Conservation (phyloP, 2,888 invertebrate species). For the Eristalis intricaria region DNA sequence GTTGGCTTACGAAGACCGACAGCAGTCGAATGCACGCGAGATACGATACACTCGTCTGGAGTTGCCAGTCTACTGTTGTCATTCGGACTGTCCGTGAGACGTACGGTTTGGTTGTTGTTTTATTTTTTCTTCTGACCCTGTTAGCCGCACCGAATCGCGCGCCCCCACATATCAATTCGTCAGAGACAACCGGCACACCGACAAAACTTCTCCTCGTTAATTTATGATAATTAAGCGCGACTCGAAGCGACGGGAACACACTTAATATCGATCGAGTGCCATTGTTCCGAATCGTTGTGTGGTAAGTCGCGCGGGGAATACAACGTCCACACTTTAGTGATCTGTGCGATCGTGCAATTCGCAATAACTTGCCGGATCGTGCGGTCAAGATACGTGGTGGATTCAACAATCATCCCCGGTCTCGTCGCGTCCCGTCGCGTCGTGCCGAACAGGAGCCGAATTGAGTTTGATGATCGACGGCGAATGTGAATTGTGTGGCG, state of each 20-base stretch:
- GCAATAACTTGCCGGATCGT: background rate
- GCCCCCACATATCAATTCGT: background rate
- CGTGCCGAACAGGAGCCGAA: conserved; percentile 5
- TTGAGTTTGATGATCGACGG: conserved; percentile 36
- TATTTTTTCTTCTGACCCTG: conserved; percentile 1
- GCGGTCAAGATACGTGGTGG: conserved; percentile 10
- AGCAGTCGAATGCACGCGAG: conserved; percentile 44
- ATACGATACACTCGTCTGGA: conserved; percentile 28
- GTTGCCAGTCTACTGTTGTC: conserved; percentile 59
- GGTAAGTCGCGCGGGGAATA: conserved; percentile 1
- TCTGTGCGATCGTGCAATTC: background rate
- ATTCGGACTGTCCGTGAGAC: conserved; percentile 53
- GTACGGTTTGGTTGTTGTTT: conserved; percentile 32
- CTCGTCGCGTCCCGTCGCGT: background rate
- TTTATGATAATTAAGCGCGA: conserved; percentile 61
- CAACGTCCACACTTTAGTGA: background rate
- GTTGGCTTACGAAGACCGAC: conserved; percentile 25
- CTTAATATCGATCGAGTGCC: conserved; percentile 19
- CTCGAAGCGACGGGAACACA: conserved; percentile 11
- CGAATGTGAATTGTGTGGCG: conserved; percentile 26
- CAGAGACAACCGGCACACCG: conserved; percentile 8
- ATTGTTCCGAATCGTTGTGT: conserved; percentile 23
- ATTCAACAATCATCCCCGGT: background rate
- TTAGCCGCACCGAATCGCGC: background rate
- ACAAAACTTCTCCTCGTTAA: conserved; percentile 53